phyloP scores from a whole-genome alignment of 2,888 invertebrate species.

The Pandemis heparana region DNA sequence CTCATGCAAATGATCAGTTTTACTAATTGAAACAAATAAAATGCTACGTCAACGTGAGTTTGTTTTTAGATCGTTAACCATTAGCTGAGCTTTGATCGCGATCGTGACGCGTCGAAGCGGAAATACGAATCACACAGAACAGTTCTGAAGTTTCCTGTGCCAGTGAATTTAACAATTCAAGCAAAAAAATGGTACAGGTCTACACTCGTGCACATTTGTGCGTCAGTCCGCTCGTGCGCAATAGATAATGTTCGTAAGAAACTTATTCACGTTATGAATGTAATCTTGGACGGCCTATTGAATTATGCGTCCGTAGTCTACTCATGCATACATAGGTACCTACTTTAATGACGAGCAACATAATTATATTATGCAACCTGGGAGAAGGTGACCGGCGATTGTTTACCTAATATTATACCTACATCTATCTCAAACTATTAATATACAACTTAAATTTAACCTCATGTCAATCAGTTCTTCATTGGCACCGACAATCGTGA shows the following conservation, averaged over 20 bases:
- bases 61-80: slow-evolving; percentile 20
- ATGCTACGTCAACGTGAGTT: neutral
- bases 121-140: slow-evolving; percentile 8
- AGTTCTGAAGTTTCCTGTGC: neutral
- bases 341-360: too few species aligned
- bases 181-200: neutral
- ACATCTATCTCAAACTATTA: too few species aligned
- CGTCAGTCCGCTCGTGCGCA: neutral
- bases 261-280: too few species aligned
- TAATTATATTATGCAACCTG: too few species aligned
- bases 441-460: neutral
- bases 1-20: slow-evolving; percentile 12
- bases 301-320: neutral
- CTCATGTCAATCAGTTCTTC: neutral
- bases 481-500: neutral
- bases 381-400: too few species aligned
- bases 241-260: neutral
- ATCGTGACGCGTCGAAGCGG: slow-evolving; percentile 22
- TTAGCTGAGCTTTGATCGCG: slow-evolving; percentile 2
- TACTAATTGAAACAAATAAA: slow-evolving; percentile 16
- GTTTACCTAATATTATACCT: too few species aligned
- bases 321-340: too few species aligned
- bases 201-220: neutral
- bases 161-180: neutral
- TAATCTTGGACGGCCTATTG: neutral